These are phyloP conservation scores for Drosophila barbarae DNA, from an alignment of 2,888 invertebrate genomes.

Conservation along the genomic window DNA sequence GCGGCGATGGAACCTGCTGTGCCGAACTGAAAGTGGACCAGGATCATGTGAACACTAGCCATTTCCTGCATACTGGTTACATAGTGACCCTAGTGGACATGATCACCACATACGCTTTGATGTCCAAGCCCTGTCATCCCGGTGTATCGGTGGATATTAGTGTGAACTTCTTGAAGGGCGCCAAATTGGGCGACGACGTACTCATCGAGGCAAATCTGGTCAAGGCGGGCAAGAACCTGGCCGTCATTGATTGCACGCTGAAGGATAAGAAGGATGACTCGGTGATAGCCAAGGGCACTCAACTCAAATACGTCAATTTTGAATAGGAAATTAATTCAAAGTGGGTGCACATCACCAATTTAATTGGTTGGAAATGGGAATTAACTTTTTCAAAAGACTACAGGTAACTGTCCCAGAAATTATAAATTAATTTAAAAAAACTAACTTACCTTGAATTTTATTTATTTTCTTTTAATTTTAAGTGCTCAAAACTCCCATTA, in stretches of 20 bases:
- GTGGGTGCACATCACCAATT: too few relatives aligned
- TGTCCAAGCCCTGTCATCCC: conserved; percentile 83
- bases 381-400: neutral
- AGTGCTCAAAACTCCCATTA: neutral
- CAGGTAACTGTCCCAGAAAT: neutral
- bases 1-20: conserved; percentile 85
- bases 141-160: conserved; percentile 92
- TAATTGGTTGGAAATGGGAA: neutral
- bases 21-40: conserved; percentile 87
- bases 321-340: conserved; percentile 17
- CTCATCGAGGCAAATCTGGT: conserved; percentile 87
- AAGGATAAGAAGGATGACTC: conserved; percentile 86
- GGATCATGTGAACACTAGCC: conserved; percentile 87
- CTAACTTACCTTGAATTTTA: fast-evolving
- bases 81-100: conserved; percentile 87
- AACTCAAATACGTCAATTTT: conserved; percentile 86
- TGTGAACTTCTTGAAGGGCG: conserved; percentile 89
- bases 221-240: conserved; percentile 87
- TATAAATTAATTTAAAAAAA: neutral
- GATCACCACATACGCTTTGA: conserved; percentile 88
- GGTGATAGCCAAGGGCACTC: conserved; percentile 88
- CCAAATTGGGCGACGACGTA: conserved; percentile 87
- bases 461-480: neutral
- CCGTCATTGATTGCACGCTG: conserved; percentile 90
- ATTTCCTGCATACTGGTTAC: conserved; percentile 91